Percentiles rank a stretch among this genome's conserved stretches.
Evolutionary conservation across 37 sponge, comb jelly and placozoan species (phyloP).

Genomic region (Ianthella basta): DNA sequence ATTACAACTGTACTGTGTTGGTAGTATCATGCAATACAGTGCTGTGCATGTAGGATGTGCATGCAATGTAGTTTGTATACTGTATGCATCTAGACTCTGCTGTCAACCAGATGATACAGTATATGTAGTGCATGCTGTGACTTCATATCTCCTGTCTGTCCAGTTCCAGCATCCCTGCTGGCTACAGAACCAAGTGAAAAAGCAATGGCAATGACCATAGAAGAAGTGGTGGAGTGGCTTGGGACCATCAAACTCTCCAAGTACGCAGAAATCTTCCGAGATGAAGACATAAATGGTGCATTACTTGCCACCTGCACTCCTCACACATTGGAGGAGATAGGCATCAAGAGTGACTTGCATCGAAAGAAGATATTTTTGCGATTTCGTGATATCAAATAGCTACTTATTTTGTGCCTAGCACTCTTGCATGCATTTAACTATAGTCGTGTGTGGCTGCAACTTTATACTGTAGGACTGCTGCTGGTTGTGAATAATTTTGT

Average conservation of each 20-base stretch:
- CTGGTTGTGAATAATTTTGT: neutral
- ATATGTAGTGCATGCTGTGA: neutral
- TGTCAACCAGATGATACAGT: neutral
- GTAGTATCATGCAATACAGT: neutral
- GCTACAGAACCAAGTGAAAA: conserved; percentile 14
- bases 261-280: conserved; percentile 14
- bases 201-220: conserved; percentile 19
- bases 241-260: conserved; percentile 17
- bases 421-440: too few relatives aligned
- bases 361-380: neutral
- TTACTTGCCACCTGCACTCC: neutral
- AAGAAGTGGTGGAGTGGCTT: conserved; percentile 39
- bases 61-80: neutral
- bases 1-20: too few relatives aligned
- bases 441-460: too few relatives aligned
- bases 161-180: neutral
- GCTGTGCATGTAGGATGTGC: neutral
- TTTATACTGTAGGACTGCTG: neutral
- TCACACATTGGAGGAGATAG: neutral
- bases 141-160: neutral
- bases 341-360: neutral
- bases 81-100: neutral
- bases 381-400: conserved; percentile 5
- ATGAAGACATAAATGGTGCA: conserved; percentile 33
- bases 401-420: neutral